Evolutionary conservation across 2,888 invertebrate genomes (phyloP).

Genomic region (Ichneumoninae sp.): DNA sequence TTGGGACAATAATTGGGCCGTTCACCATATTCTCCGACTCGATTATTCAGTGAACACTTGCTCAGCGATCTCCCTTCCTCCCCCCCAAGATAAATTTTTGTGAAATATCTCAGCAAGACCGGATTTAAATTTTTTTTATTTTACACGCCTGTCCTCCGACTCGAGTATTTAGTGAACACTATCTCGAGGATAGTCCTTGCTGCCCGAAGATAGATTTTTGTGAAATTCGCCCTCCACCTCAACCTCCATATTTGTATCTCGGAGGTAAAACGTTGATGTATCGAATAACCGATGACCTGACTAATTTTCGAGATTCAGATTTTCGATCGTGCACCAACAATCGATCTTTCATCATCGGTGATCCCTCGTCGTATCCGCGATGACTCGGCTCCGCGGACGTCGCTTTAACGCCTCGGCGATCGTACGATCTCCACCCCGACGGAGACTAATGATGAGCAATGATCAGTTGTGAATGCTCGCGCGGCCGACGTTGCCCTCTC

Average conservation of each 20-base stretch:
- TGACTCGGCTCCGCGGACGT: conserved; percentile 65
- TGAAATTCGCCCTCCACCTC: conserved; percentile 1
- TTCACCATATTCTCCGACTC: too few relatives aligned
- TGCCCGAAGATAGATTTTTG: conserved; percentile 24
- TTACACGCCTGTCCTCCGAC: conserved; percentile 26
- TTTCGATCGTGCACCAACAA: conserved; percentile 59
- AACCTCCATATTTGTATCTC: conserved; percentile 35
- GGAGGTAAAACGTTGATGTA: conserved; percentile 61
- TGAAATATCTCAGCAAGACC: too few relatives aligned
- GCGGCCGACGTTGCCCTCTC: conserved; percentile 23
- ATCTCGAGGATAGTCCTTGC: not conserved
- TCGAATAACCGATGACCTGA: conserved; percentile 65
- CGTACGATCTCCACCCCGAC: conserved; percentile 51
- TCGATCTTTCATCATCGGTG: conserved; percentile 65
- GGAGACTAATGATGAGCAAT: conserved; percentile 71
- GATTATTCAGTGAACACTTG: too few relatives aligned
- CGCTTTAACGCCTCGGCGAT: conserved; percentile 66
- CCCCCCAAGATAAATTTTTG: too few relatives aligned
- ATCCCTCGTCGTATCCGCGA: conserved; percentile 53
- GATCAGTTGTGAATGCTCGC: conserved; percentile 63
- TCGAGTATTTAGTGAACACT: conserved; percentile 34
- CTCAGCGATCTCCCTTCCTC: too few relatives aligned
- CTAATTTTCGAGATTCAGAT: conserved; percentile 64
- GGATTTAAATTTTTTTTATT: not conserved
- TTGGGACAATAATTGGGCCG: not conserved